Evolutionary conservation across 2,113 vertebrate genomes (phyloP), one percentile per base, ranked within the genome.

Genomic region (Thunnus thynnus): DNA sequence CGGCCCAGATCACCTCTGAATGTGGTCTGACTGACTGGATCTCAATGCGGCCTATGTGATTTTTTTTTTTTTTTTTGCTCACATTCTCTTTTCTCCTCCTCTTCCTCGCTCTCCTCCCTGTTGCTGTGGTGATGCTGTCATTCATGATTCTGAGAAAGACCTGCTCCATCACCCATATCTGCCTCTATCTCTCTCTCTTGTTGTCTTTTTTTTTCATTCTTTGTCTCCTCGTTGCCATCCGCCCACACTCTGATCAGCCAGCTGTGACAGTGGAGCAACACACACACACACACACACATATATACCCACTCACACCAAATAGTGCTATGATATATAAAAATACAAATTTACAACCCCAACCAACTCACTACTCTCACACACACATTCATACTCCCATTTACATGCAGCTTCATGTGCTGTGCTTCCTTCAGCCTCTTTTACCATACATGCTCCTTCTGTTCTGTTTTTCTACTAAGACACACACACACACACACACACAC

Each of bases 241-340:
- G 8, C 73, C 76, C 80, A 74, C 78, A 3, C 52, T 60, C 7
- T 76, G 76, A 77, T 63, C 52, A 77, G 61, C 52, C 4, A 32
- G 70, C 50, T 67, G 14, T 75, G 79, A 32, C 74, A 78, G 57
- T 8, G 51, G n/a, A 74, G 51, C 69, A 64, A 67, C 3, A 56
- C 64, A 56, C 57, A 55, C 50, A 71, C 12, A 56, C 64, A 55
- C 50, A 71, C 12, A 60, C 0, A 63, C 0, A 22, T 51, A 25
- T 22, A 58, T 22, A 3, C 66, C 25, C 18, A 56, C 64, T 66
- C 57, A 55, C 50, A 71, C 12, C 18, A 51, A n/a, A 52, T 44
- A 16, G 65, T 44, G 36, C 27, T 50, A 30, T 60, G 56, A 50
- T 50, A 16, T 27, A 51, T n/a, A 32, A 62, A 41, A 61, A 6